Base-by-base conservation (phyloP, 2,888 invertebrate species). In the Cataglyphis altisquamis region DNA sequence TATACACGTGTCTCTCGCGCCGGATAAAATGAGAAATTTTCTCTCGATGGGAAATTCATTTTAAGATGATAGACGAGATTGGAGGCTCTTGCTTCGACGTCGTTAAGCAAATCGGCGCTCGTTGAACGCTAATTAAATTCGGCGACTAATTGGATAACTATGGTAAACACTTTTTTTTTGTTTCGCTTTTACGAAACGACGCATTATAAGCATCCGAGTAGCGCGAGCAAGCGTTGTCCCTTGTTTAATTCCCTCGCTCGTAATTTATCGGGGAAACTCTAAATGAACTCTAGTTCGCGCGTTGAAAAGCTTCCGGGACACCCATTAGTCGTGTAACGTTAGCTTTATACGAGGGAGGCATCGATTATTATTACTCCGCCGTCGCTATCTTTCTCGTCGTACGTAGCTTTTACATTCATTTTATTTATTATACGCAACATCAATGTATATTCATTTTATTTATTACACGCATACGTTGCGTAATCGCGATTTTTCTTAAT, bases 201-300 rank as follows among this genome's bases (percentile, higher is more conserved):
- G 21, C 21, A 1, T 21, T 66, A 66, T 77, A 48, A 75, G 57
- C 6, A 6, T 29, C 55, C 39, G 32, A 78, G 55, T 15, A 15
- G 12, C 29, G 41, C 10, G 12, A 41, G 67, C 15, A 36, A 6
- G 41, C 10, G 18, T 41, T 21, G 32, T 60, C 60, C 12, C 32
- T 15, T 8, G 21, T 39, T 78, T 78, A 78, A 70, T 70, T 70
- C 9, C 8, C 52, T 52, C 12, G 18, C 32, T 21, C 10, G 32
- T 78, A 78, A 78, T 78, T 70, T 78, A 78, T 78, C 45, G 70
- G 32, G 18, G 8, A 6, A 78, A 70, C 70, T 57, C 41, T 70
- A 60, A 70, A 70, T 78, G 57, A 41, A 57, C 57, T 66, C 36
- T 41, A 18, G 18, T 21, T 21, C 1, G 21, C 45, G 48, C 25